Base-by-base conservation (phyloP, 2,888 invertebrate genomes). In the Pherbina coryleti region DNA sequence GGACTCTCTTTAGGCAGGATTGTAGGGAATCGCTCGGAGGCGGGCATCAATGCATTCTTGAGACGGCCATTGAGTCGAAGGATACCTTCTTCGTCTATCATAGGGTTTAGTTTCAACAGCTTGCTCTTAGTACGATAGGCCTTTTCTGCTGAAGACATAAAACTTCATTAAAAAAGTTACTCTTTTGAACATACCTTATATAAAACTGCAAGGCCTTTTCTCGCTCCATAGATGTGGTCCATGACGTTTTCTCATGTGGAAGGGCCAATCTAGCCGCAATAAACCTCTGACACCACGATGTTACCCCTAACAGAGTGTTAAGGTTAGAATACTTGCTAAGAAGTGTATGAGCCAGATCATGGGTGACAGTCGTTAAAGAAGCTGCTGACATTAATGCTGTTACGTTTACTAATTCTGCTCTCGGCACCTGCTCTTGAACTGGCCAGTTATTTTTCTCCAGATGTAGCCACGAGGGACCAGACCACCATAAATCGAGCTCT, bases 381-480 rank as follows among this genome's bases (percentile, higher is more conserved):
- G n/a, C n/a, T n/a, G n/a, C n/a, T n/a, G n/a, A n/a, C n/a, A n/a
- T n/a, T n/a, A n/a, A n/a, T n/a, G n/a, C n/a, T n/a, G n/a, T n/a
- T n/a, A n/a, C n/a, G n/a, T n/a, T n/a, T n/a, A n/a, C n/a, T n/a
- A n/a, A n/a, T n/a, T n/a, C n/a, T n/a, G n/a, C n/a, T n/a, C n/a
- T n/a, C n/a, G n/a, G n/a, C n/a, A n/a, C n/a, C n/a, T n/a, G n/a
- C n/a, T n/a, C n/a, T n/a, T n/a, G n/a, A n/a, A n/a, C n/a, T n/a
- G n/a, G n/a, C n/a, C n/a, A n/a, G n/a, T n/a, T n/a, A n/a, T n/a
- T n/a, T n/a, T n/a, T n/a, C n/a, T n/a, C n/a, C n/a, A 76, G 79
- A 37, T n/a, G n/a, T 34, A 80, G 75, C 53, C 75, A 80, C 1
- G 75, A n/a, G n/a, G 44, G 49, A 5, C 77, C 55, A 37, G 19